Base-by-base conservation (phyloP, 2,888 invertebrate genomes). In the Ectemnius continuus region DNA sequence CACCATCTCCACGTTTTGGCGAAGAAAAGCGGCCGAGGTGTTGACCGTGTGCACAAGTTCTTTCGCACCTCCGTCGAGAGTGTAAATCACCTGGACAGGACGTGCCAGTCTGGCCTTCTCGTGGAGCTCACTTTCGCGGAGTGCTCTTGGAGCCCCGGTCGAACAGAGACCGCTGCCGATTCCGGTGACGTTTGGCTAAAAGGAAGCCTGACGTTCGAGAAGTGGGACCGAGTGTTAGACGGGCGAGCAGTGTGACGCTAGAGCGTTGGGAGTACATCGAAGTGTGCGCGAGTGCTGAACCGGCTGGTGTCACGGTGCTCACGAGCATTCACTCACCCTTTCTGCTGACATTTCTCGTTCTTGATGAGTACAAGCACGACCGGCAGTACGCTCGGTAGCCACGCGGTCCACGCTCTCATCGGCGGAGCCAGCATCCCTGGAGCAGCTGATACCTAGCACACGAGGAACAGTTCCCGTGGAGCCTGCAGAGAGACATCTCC, bases 1-100 rank as follows among this genome's bases (percentile, higher is more conserved):
- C 86, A 88, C 86, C 87, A 86, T 86, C 86, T 87, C 88, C 85
- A 87, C 85, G 84, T 85, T 87, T 84, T 83, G 79, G 76, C 78
- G 72, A 83, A 84, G 84, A 75, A 36, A 84, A 73, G 71, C 73
- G 69, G 73, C 76, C 75, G 36, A 8, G 8, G 75, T 78, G 84
- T 84, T 73, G 67, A 75, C 66, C 70, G 71, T 73, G 79, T 72
- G 73, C 72, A 78, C 76, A 76, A 83, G 73, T 77, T 80, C 68
- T 72, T 70, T 48, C 70, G 70, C 65, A 45, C 4, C 68, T 16
- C n/a, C 16, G 52, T 52, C n/a, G 52, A 52, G 52, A 52, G 56
- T 69, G 56, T 58, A 58, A 64, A 67, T 70, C 76, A 80, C 76
- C 80, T 76, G 83, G 70, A 71, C 16, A 46, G 28, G 47, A 23